Evolutionary conservation across 2,113 vertebrate genomes (phyloP), one percentile per base, ranked within the genome.

Genomic region (Andinoacara biseriatus): DNA sequence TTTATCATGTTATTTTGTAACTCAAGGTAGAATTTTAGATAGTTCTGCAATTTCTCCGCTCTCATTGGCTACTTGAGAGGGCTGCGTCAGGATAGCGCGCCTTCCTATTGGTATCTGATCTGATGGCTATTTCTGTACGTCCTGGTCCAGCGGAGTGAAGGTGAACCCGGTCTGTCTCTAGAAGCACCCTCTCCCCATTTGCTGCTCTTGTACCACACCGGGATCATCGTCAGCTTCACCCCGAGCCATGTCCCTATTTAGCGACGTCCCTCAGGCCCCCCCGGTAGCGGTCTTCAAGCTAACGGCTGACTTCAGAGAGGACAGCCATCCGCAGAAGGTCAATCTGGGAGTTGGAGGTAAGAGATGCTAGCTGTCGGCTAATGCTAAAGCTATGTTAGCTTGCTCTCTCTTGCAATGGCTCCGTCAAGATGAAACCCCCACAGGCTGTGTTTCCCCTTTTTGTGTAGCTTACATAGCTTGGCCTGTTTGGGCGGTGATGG

Each of bases 281-380:
- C 97, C 98, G 0, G 97, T 99, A 6, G 96, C 97, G 0, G 97
- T 99, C 20, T 99, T 99, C 90, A 97, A 98, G 69, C 96, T 99
- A 58, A 96, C 95, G 1, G 97, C 97, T 0, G 98, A 99, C 83
- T 99, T 99, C 91, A 94, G 97, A 24, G 96, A 96, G 78, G 98
- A 99, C 89, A 59, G 86, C 22, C 94, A 97, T 84, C 87, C 97
- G 40, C 95, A 95, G 91, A 99, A 99, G 94, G 97, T 99, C 95
- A 99, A 99, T 69, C 92, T 99, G 54, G 98, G 98, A 84, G 97
- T 98, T 2, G 98, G 98, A 96, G 98, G 98, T 99, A 93, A 97
- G 96, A 85, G 65, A 17, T 1, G 52, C 1, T 33, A 5, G 43
- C 59, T 43, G 58, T 15, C 11, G 1, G 96, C 58, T 82, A 76